Base-by-base conservation (phyloP, 2,113 vertebrate genomes). In the Cisticola juncidis region DNA sequence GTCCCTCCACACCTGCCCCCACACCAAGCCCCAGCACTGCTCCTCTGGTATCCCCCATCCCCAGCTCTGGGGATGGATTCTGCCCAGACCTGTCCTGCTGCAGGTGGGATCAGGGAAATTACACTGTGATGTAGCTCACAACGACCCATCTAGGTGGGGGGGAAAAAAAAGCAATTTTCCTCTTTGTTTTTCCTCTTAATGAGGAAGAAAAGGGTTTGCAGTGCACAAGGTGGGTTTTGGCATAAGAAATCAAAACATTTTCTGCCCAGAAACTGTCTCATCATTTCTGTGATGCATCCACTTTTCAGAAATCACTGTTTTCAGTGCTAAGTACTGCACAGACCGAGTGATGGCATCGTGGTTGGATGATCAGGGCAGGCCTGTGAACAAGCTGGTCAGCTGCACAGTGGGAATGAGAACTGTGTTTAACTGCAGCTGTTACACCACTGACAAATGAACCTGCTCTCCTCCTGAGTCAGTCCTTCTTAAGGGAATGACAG, bases 351-450 rank as follows among this genome's bases (percentile, higher is more conserved):
- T 72, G 64, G 64, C 61, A 21, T n/a, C 0, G 0, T 2, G 9
- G 48, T 40, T 8, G 25, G 58, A 61, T 0, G 5, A 14, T n/a
- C 16, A 14, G 56, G 33, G 44, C 48, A 70, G 56, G 74, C 25
- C 53, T 72, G 14, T 68, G 95, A 83, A 48, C 70, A 56, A 87
- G 66, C 4, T 53, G 66, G 76, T 94, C 91, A 94, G 95, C 91
- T 96, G 92, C 33, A 7, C 15, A 36, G 56, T 9, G 2, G 51
- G 69, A 51, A 81, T 57, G 53, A 91, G 83, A 92, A 86, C 31
- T 36, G 64, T 57, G 42, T 90, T 92, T 70, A 88, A 60, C 72
- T 86, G 86, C 92, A 97, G 96, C 94, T 94, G 91, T 94, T 90
- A 70, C 54, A 50, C 42, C 68, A 50, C 65, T 94, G 86, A 92